Conservation (phyloP, 2,797 vertebrate genomes). For the Syngnathus rostellatus region DNA sequence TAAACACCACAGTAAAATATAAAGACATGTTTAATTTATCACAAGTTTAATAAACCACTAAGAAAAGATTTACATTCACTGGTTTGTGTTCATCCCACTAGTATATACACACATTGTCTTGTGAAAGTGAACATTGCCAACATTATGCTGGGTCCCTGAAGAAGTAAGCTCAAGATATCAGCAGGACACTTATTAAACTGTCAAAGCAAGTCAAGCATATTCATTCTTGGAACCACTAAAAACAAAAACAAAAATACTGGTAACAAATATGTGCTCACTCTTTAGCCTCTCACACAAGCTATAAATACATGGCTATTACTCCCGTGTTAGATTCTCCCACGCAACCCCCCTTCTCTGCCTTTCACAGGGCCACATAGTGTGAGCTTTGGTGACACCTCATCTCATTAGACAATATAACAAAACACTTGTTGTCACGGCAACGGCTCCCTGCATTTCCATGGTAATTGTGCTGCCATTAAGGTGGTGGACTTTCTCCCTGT, state of each 20-base stretch:
- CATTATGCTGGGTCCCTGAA: neutral
- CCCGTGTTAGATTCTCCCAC: slow-evolving; percentile 54
- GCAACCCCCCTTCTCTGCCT: slow-evolving; percentile 28
- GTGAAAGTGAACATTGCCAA: neutral
- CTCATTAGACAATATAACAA: slow-evolving; percentile 65
- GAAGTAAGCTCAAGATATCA: neutral
- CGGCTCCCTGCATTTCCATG: slow-evolving; percentile 57
- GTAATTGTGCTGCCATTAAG: slow-evolving; percentile 55
- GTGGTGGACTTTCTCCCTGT: slow-evolving; percentile 41
- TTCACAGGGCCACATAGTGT: slow-evolving; percentile 15
- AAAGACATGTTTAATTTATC: neutral
- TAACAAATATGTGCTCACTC: slow-evolving; percentile 14
- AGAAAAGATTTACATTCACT: neutral
- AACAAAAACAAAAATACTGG: neutral
- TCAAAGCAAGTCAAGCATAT: neutral
- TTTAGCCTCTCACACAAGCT: slow-evolving; percentile 36
- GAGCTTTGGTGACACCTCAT: slow-evolving; percentile 53
- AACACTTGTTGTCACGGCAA: slow-evolving; percentile 62
- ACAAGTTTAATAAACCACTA: neutral
- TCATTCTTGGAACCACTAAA: neutral
- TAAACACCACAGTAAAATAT: neutral
- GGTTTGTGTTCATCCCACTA: neutral
- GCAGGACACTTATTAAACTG: neutral
- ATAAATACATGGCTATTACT: slow-evolving; percentile 56
- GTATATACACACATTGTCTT: too few relatives aligned